Base-by-base conservation (phyloP, 2,888 invertebrate genomes). In the Timema cristinae region DNA sequence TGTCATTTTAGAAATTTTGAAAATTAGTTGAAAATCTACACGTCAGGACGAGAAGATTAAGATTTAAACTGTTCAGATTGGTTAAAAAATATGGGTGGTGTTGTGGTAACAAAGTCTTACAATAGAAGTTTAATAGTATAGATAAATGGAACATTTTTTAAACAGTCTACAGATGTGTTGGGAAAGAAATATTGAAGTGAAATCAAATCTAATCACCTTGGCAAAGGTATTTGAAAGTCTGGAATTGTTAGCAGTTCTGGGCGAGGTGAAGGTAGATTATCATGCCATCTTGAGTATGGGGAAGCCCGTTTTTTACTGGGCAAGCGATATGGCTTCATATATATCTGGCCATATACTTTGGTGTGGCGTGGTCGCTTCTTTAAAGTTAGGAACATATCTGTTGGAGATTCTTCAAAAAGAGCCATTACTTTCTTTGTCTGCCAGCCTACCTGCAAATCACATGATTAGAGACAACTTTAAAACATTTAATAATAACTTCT, bases 341-440 rank as follows among this genome's bases (percentile, higher is more conserved):
- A 88, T 78, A 90, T 89, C 79, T 89, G 89, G 0, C 92, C 92
- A 78, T 91, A 91, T 56, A 91, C 90, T 81, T 90, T 91, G 47
- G 90, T 91, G 78, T 94, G 94, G 63, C 90, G 86, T 0, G 95
- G 95, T 13, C 93, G 84, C 79, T 94, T 92, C 81, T 95, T 94
- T 63, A 95, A 82, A 0, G 94, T 91, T 63, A 95, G 82, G 68
- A 92, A 86, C 68, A 94, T 89, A 81, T 94, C 93, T n/a, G 91
- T 90, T 15, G 91, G 88, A 73, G 91, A 91, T 79, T 93, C 92
- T 77, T 90, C 89, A 73, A 91, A 86, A 71, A 91, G 84, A 74
- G 90, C 86, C 77, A 92, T 85, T 49, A 94, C 89, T 76, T 91
- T 91, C 79, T 91, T 90, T 71, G 90, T 86, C 78, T 91, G 91